phyloP scores from a whole-genome alignment of 2,113 vertebrate species.

The Jacana jacana region DNA sequence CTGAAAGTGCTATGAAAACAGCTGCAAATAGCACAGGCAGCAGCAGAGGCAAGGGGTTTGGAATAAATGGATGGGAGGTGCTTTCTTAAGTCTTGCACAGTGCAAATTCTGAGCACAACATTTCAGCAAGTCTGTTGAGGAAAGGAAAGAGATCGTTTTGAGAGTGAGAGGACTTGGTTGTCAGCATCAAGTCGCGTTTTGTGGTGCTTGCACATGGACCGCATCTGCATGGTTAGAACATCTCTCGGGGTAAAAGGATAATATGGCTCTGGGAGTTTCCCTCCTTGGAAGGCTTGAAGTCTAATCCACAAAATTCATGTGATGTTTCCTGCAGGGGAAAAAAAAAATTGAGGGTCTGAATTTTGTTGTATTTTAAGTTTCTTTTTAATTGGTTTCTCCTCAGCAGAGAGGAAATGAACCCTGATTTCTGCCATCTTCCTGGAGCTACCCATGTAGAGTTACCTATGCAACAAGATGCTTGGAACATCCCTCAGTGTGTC shows the following conservation, averaged over 20 bases:
- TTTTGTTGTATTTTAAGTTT: not conserved
- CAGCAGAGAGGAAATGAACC: not conserved
- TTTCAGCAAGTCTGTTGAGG: not conserved
- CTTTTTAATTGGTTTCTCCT: not conserved
- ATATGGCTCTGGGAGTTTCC: not conserved
- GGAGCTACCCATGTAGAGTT: accelerated
- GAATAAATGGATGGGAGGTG: not conserved
- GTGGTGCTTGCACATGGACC: not conserved
- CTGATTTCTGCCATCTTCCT: not conserved
- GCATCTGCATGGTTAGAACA: not conserved
- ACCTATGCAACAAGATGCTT: not conserved
- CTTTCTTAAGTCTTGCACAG: not conserved
- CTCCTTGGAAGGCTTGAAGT: not conserved
- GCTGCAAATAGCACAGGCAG: not conserved
- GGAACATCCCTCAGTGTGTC: not conserved
- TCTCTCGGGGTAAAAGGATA: not conserved
- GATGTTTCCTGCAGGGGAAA: accelerated
- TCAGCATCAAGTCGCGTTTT: not conserved
- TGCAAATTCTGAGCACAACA: not conserved
- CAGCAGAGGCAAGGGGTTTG: not conserved
- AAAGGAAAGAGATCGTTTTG: not conserved
- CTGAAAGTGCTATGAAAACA: not conserved
- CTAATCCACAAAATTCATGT: not conserved
- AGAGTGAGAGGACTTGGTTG: not conserved
- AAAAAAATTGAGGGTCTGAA: not conserved